Base-by-base conservation (phyloP, 2,113 vertebrate species). In the Globicephala melas region DNA sequence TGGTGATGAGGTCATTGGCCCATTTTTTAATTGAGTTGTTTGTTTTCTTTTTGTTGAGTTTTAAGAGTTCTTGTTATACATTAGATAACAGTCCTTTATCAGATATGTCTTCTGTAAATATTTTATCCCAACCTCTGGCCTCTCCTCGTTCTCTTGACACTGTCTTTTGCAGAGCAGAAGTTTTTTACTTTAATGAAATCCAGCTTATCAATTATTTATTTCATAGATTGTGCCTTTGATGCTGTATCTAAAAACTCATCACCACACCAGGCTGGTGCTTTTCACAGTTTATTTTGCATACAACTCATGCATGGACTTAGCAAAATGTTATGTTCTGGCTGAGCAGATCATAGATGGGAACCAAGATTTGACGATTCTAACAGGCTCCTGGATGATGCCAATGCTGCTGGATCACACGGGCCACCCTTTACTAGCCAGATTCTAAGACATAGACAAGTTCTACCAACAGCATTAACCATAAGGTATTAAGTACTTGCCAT, bases 141-240 rank as follows among this genome's bases (percentile, higher is more conserved):
- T 77, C 25, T 21, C 44, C 55, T 55, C 50, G 26, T 44, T 77
- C 71, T 77, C 58, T 65, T 38, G 33, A 63, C 71, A 63, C 6
- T 79, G 25, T 50, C 20, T 31, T 28, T 65, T 18, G 26, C 60
- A 65, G 53, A 60, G n/a, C 11, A 55, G 41, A 90, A 60, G 18
- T 21, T 92, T 89, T 94, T 47, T 26, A 91, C 33, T 91, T 81
- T 80, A 44, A 80, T 73, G 28, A 74, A 71, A 36, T 60, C 18
- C 20, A 58, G n/a, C 9, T 83, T 83, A 13, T 71, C 26, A 70
- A 26, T 58, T 76, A 58, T 76, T 76, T 68, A 76, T n/a, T 41
- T 53, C 71, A 63, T 8, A 23, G 73, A 50, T 15, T 33, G 53
- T 53, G 25, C 33, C n/a, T 74, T 89, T 33, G 12, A 23, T 67